Conservation (phyloP, 2,113 vertebrate genomes). For the Rallus limicola region DNA sequence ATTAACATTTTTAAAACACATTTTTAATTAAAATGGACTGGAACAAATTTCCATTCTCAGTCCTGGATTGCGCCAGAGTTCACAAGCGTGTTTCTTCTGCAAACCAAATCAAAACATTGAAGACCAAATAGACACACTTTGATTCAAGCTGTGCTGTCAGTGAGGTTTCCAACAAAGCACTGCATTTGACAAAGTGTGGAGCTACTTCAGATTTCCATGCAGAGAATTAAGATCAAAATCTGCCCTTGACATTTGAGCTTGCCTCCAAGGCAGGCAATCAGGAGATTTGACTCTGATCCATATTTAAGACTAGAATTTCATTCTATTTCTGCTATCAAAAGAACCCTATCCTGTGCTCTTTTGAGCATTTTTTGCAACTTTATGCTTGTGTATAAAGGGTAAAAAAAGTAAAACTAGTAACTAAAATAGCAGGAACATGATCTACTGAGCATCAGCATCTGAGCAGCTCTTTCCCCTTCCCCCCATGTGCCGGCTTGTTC, state of each 20-base stretch:
- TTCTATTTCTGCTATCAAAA: not conserved
- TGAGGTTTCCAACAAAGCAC: not conserved
- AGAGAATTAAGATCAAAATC: not conserved
- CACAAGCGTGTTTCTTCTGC: not conserved
- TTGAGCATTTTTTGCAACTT: not conserved
- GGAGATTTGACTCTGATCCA: not conserved
- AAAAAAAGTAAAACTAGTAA: not conserved
- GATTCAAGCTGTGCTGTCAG: not conserved
- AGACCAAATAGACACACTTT: not conserved
- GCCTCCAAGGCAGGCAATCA: not conserved
- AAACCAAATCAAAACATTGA: not conserved
- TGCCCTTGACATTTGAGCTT: not conserved
- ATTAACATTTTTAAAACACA: not conserved
- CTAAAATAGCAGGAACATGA: not conserved
- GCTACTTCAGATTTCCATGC: not conserved
- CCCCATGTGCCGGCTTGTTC: not conserved
- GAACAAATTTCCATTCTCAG: not conserved
- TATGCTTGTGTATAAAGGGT: not conserved
- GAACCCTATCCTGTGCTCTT: not conserved
- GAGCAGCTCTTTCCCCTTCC: slow-evolving; percentile 1
- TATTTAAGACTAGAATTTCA: not conserved
- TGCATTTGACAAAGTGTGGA: not conserved
- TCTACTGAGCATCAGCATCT: not conserved
- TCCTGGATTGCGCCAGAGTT: not conserved
- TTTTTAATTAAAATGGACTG: not conserved